These are phyloP conservation scores for Etia nguti DNA, from an alignment of 2,113 vertebrate species.

Conservation along the genomic window DNA sequence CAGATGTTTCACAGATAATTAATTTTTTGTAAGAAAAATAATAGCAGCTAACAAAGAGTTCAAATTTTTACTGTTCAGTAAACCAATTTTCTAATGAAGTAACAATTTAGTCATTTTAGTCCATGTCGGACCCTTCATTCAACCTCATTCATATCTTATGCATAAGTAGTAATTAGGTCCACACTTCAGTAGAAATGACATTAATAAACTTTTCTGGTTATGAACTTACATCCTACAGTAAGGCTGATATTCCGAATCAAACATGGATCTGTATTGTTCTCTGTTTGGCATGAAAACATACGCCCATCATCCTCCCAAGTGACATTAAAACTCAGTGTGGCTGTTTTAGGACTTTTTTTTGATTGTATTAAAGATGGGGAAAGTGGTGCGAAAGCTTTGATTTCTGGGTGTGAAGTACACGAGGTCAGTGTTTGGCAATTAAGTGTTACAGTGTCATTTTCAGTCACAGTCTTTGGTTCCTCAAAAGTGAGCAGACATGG, in stretches of 20 bases:
- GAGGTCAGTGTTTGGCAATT: slow-evolving; percentile 22
- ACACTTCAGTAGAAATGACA: background rate
- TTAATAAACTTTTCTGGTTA: background rate
- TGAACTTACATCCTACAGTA: slow-evolving; percentile 51
- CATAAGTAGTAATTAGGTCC: background rate
- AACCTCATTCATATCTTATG: background rate
- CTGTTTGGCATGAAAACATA: slow-evolving; percentile 35
- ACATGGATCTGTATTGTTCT: background rate
- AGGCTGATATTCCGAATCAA: slow-evolving; percentile 1
- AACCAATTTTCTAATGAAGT: background rate
- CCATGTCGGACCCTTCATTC: background rate
- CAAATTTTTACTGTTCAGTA: fast-evolving
- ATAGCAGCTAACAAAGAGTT: background rate
- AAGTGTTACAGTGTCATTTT: background rate
- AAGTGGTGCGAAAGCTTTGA: no score
- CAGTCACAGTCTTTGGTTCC: background rate
- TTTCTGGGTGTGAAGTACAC: background rate
- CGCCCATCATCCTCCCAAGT: slow-evolving; percentile 31
- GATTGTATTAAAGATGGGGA: fast-evolving
- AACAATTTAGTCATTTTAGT: background rate
- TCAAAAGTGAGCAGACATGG: slow-evolving; percentile 46
- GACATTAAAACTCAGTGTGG: fast-evolving
- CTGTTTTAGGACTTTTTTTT: background rate
- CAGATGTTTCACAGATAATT: background rate
- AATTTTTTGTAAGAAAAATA: background rate